phyloP scores from a whole-genome alignment of 1,140 invertebrate species.

The Akabosia matsudoensis region DNA sequence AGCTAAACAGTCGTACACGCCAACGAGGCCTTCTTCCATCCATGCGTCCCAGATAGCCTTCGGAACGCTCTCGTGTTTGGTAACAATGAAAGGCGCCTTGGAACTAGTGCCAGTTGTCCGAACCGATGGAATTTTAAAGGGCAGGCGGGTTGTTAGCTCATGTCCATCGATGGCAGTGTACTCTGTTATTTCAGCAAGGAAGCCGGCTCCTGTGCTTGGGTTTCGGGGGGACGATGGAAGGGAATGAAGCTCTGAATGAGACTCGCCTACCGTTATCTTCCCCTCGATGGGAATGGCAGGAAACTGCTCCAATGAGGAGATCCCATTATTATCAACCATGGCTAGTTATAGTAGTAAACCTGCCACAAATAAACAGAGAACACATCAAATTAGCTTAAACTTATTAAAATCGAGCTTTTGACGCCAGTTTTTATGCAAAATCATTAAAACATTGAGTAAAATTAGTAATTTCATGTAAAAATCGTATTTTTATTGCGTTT shows the following conservation, averaged over 20 bases:
- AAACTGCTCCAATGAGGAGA: conserved; percentile 20
- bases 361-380: too few relatives aligned
- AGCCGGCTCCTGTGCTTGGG: not conserved
- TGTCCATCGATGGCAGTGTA: not conserved
- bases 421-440: too few relatives aligned
- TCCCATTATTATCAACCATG: too few relatives aligned
- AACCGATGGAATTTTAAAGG: conserved; percentile 14
- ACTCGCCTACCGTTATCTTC: conserved; percentile 6
- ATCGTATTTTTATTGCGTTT: too few relatives aligned
- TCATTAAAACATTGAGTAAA: too few relatives aligned
- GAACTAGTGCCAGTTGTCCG: not conserved
- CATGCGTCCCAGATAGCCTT: conserved; percentile 35
- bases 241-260: not conserved
- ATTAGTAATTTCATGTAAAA: too few relatives aligned
- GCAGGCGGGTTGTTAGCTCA: not conserved
- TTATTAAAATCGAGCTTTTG: too few relatives aligned
- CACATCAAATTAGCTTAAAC: too few relatives aligned
- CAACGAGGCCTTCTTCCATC: conserved; percentile 28
- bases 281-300: conserved; percentile 12
- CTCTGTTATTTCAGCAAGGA: not conserved
- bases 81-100: not conserved
- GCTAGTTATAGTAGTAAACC: too few relatives aligned
- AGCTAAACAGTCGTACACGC: not conserved
- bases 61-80: not conserved
- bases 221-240: not conserved